Conservation (phyloP, 1,140 invertebrate species). For the Heliothis subflexa region DNA sequence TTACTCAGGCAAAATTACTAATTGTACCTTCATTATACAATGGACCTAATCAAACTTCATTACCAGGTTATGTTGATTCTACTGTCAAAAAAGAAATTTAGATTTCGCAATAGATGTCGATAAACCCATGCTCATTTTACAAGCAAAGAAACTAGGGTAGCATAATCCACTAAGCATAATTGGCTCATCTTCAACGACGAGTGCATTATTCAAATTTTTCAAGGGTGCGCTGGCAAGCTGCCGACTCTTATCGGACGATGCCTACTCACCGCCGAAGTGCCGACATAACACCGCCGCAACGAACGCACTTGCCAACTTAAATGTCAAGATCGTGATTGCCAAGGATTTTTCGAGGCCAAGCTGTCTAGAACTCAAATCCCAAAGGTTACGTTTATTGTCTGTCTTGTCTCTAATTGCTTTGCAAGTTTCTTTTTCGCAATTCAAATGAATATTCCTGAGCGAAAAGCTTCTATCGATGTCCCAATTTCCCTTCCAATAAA, state of each 20-base stretch:
- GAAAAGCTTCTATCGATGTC: neutral
- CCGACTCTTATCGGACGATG: slow-evolving; percentile 32
- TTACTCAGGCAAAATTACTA: neutral
- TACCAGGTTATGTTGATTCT: too few relatives aligned
- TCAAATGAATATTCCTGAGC: neutral
- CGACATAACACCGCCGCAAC: slow-evolving; percentile 20
- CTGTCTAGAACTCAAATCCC: slow-evolving; percentile 9
- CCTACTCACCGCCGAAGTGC: slow-evolving; percentile 5
- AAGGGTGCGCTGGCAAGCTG: slow-evolving; percentile 37
- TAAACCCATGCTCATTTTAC: neutral
- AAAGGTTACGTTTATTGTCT: slow-evolving; percentile 30
- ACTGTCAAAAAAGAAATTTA: too few relatives aligned
- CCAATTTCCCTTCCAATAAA: slow-evolving; percentile 4
- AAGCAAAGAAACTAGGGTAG: slow-evolving; percentile 7
- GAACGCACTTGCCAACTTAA: slow-evolving; percentile 40
- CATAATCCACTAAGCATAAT: slow-evolving; percentile 41
- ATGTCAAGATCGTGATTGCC: slow-evolving; percentile 40
- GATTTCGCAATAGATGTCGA: too few relatives aligned
- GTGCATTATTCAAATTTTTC: slow-evolving; percentile 45
- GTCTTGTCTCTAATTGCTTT: neutral
- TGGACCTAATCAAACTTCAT: neutral
- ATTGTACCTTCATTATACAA: neutral
- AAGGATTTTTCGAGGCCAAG: slow-evolving; percentile 30
- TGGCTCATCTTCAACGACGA: slow-evolving; percentile 20
- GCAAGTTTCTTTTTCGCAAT: neutral